phyloP scores from a whole-genome alignment of 2,888 invertebrate species.

The Erebia epiphron region DNA sequence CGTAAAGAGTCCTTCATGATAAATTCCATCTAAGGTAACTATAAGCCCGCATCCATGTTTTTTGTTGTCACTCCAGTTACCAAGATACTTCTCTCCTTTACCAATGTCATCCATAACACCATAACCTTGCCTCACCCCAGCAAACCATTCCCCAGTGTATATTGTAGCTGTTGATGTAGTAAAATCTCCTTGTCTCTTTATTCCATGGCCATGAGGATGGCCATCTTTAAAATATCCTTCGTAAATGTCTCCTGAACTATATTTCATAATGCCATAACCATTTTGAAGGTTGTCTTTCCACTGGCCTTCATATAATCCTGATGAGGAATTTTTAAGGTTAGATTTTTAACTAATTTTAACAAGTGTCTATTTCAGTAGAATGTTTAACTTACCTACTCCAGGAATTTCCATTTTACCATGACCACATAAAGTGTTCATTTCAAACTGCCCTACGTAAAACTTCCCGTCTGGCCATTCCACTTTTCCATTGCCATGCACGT shows the following conservation, averaged over 20 bases:
- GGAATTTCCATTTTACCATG: constrained; percentile 87
- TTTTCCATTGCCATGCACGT: constrained; percentile 92
- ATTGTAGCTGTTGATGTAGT: constrained; percentile 88
- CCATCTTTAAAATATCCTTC: constrained; percentile 95
- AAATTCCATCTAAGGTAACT: constrained; percentile 94
- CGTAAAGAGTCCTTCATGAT: constrained; percentile 94
- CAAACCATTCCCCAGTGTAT: constrained; percentile 95
- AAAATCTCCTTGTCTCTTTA: constrained; percentile 90
- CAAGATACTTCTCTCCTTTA: constrained; percentile 94
- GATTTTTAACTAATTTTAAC: not conserved
- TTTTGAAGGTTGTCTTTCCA: constrained; percentile 93
- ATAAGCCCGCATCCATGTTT: constrained; percentile 93
- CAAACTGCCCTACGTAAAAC: constrained; percentile 91
- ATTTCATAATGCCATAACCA: constrained; percentile 90
- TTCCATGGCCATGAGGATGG: constrained; percentile 92
- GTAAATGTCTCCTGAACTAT: constrained; percentile 90
- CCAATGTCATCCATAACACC: constrained; percentile 94
- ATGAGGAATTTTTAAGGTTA: constrained; percentile 38
- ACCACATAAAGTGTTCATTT: constrained; percentile 88
- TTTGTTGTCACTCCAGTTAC: constrained; percentile 93
- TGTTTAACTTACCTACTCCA: constrained; percentile 73
- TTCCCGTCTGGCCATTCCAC: constrained; percentile 92
- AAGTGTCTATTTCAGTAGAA: not conserved
- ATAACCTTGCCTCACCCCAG: constrained; percentile 91
- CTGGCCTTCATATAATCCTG: constrained; percentile 89